Conservation (phyloP, 2,888 invertebrate species). For the Melieria omissa region DNA sequence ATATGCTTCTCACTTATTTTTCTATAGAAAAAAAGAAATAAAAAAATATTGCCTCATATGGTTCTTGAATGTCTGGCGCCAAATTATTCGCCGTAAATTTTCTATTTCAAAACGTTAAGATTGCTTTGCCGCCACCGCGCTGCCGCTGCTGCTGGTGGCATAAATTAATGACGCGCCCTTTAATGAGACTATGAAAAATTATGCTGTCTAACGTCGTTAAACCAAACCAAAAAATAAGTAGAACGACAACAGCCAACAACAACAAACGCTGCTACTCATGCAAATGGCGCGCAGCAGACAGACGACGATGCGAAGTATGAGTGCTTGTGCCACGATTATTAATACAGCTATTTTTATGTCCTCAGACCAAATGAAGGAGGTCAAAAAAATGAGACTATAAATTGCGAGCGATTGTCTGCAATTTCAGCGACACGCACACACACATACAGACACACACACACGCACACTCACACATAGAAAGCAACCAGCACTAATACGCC, state of each 20-base stretch:
- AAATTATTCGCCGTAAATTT: too few species aligned
- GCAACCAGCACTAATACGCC: too few species aligned
- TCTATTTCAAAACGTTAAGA: too few species aligned
- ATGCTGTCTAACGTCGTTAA: constrained; percentile 29
- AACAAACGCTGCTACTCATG: background rate
- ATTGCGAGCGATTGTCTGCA: background rate
- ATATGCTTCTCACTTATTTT: too few species aligned
- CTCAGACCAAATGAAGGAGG: background rate
- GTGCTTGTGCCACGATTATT: background rate
- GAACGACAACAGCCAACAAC: background rate
- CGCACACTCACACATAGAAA: background rate
- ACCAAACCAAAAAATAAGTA: background rate
- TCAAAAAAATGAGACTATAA: too few species aligned
- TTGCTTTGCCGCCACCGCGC: background rate
- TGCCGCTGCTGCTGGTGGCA: constrained; percentile 16
- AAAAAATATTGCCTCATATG: too few species aligned
- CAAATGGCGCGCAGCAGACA: background rate
- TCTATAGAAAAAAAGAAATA: too few species aligned
- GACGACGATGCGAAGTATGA: too few species aligned
- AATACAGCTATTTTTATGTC: constrained; percentile 12
- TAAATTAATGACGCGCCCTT: constrained; percentile 33
- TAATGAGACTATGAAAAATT: constrained; percentile 37
- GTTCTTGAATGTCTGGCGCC: too few species aligned
- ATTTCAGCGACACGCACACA: background rate
- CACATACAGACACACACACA: background rate